Percentiles rank a stretch among this genome's conserved stretches.
Evolutionary conservation across 2,888 invertebrate species (phyloP).

Genomic region (Drosophila putrida): DNA sequence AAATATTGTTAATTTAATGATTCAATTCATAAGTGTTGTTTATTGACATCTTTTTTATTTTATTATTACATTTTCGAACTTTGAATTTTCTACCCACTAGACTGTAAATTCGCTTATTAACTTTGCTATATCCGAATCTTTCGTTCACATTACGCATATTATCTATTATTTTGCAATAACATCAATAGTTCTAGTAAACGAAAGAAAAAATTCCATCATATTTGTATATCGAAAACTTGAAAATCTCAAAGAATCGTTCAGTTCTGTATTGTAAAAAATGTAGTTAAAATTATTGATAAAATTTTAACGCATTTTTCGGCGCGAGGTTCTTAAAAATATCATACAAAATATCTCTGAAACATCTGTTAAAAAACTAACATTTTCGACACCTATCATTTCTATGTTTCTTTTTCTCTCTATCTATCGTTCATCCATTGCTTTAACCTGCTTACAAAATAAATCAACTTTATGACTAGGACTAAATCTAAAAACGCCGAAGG

Average conservation of each 20-base stretch:
- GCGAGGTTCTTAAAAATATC: constrained; percentile 56
- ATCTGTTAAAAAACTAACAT: constrained; percentile 51
- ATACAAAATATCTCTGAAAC: constrained; percentile 64
- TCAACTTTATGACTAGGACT: constrained; percentile 60
- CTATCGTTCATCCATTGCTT: constrained; percentile 2
- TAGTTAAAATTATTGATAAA: constrained; percentile 62
- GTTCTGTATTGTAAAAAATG: constrained; percentile 56
- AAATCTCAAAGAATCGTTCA: constrained; percentile 51
- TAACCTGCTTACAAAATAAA: constrained; percentile 56
- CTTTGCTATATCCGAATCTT: constrained; percentile 36
- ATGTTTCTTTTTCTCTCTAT: not conserved
- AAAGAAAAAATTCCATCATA: constrained; percentile 25
- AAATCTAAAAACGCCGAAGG: constrained; percentile 69
- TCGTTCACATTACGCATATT: constrained; percentile 43
- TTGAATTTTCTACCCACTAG: constrained; percentile 48
- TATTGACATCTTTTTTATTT: constrained; percentile 48
- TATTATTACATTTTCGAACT: constrained; percentile 53
- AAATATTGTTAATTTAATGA: not conserved
- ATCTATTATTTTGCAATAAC: constrained; percentile 78
- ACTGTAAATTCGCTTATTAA: constrained; percentile 70
- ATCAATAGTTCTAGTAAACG: constrained; percentile 72
- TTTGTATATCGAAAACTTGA: constrained; percentile 18
- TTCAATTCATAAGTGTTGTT: constrained; percentile 40
- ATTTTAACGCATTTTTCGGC: constrained; percentile 65
- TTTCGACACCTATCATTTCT: constrained; percentile 9